Evolutionary conservation across 2,888 invertebrate species (phyloP), one percentile per base, ranked within the genome.

Genomic region (Drosophila pseudotakahashii): DNA sequence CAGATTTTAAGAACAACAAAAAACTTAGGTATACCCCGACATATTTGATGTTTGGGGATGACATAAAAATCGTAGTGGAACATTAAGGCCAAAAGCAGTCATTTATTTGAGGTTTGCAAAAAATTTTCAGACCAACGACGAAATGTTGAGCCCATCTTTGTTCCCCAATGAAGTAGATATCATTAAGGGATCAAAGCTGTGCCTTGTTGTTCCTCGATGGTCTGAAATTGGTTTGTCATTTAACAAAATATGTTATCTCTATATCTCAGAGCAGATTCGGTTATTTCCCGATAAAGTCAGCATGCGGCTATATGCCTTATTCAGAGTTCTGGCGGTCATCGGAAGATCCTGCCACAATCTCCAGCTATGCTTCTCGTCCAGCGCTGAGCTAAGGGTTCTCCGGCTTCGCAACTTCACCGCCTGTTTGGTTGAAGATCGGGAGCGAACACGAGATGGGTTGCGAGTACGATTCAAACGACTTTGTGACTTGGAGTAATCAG

Each of bases 261-360:
- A 30, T 41, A 45, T 26, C 1, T 26, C n/a, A 9, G 41, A 11
- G 26, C 41, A 52, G 34, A 9, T 64, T 11, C 7, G n/a, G 5
- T 23, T 45, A 4, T 14, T 14, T 0, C 36, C 41, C 7, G 51
- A 30, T 2, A 50, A 14, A 6, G 6, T 36, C 37, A 55, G 16
- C 16, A 69, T 19, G 10, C 45, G 50, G 7, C 50, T 30, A 14
- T 52, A 62, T 6, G 42, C 36, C 11, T 32, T 58, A 3, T 58
- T 73, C 3, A 39, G 47, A 6, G 19, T 48, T 7, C 13, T 42
- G 1, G 51, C 23, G 1, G 30, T 55, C n/a, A 39, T 42, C 5
- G 42, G 54, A 23, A 62, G 59, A 2, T 45, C 37, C 32, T 71
- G 37, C 72, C 55, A 71, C 7, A 73, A 36, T 1, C 61, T 44